Evolutionary conservation across 1,140 invertebrate genomes (phyloP).

Genomic region (Zophobas morio): DNA sequence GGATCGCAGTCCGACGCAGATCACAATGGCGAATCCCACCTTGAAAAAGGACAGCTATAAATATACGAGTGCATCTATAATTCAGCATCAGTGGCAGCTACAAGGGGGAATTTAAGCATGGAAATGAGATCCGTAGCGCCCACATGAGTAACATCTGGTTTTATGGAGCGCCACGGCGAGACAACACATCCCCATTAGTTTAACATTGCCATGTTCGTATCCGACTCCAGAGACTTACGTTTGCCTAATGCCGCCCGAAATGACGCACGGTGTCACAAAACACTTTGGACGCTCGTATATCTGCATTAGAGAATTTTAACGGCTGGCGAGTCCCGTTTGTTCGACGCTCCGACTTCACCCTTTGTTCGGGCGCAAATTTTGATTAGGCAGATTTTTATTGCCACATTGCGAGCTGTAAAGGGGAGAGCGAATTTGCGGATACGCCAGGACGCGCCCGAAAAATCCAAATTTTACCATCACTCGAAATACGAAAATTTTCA

Average conservation of each 20-base stretch:
- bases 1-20: conserved; percentile 29
- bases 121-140: conserved; percentile 61
- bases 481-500: too few species aligned
- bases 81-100: conserved; percentile 58
- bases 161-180: conserved; percentile 59
- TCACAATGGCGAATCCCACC: conserved; percentile 50
- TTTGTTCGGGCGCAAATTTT: conserved; percentile 45
- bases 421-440: conserved; percentile 12
- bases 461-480: too few species aligned
- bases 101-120: conserved; percentile 59
- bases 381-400: conserved; percentile 54
- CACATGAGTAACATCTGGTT: conserved; percentile 62
- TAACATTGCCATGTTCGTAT: conserved; percentile 61
- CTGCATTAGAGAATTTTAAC: conserved; percentile 52
- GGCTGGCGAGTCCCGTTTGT: too few species aligned
- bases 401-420: conserved; percentile 45
- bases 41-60: conserved; percentile 59
- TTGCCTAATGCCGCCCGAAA: conserved; percentile 59
- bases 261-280: conserved; percentile 60
- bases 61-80: conserved; percentile 60
- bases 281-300: conserved; percentile 50
- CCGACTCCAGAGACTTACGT: conserved; percentile 59
- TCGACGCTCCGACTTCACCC: conserved; percentile 34
- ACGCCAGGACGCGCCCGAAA: not conserved
- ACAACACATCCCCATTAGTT: conserved; percentile 65